A percentile compares a stretch with the other conserved stretches of the same genome.
Evolutionary conservation across 2,113 vertebrate genomes (phyloP).

Genomic region (Motacilla alba): DNA sequence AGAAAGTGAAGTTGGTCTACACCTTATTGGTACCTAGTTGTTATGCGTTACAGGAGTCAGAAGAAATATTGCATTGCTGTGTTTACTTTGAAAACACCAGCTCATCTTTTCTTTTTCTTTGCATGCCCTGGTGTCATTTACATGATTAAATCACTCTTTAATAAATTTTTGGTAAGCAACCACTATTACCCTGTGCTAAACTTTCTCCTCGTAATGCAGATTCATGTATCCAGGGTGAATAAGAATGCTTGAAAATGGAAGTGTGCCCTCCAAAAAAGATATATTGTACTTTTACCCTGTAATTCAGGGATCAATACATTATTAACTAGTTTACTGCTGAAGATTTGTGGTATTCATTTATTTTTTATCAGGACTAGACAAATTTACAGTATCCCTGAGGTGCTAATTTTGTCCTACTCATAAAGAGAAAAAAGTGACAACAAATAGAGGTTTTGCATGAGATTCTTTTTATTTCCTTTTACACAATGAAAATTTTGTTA

Average conservation of each 20-base stretch:
- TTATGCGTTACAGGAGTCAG: neutral
- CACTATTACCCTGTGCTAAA: neutral
- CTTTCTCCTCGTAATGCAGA: neutral
- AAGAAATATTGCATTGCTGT: neutral
- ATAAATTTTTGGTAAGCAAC: neutral
- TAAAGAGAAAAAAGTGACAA: neutral
- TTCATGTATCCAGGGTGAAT: neutral
- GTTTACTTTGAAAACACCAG: neutral
- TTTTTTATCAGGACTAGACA: neutral
- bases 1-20: neutral
- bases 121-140: neutral
- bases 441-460: neutral
- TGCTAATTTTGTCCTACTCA: neutral
- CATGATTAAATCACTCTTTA: neutral
- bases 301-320: conserved; percentile 18
- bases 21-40: neutral
- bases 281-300: neutral
- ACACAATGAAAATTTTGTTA: neutral
- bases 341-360: conserved; percentile 33
- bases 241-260: neutral
- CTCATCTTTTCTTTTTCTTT: neutral
- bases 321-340: conserved; percentile 24
- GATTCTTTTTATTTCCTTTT: neutral
- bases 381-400: neutral
- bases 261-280: neutral